phyloP scores from a whole-genome alignment of 2,113 vertebrate species.

The Lontra canadensis region DNA sequence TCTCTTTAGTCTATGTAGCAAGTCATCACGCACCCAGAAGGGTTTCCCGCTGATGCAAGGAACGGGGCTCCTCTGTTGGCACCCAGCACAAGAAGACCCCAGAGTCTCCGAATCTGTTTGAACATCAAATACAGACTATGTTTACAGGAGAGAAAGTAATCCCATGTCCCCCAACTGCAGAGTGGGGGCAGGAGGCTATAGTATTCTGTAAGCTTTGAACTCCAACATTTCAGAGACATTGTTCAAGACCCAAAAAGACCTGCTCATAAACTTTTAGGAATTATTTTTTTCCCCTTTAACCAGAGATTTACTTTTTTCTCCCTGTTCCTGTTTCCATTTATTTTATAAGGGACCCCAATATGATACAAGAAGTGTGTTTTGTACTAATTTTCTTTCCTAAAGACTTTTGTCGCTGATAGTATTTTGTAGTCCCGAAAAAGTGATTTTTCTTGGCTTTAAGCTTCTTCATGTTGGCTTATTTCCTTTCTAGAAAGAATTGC shows the following conservation, averaged over 20 bases:
- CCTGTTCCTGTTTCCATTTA: conserved; percentile 49
- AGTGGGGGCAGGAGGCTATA: not conserved
- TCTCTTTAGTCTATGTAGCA: not conserved
- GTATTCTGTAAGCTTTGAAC: not conserved
- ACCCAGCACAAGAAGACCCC: not conserved
- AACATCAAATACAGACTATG: not conserved
- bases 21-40: not conserved
- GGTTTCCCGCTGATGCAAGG: not conserved
- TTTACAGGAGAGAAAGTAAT: not conserved
- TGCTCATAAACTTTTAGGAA: not conserved
- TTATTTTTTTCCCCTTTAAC: not conserved
- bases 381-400: conserved; percentile 23
- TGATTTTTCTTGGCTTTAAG: not conserved
- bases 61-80: not conserved
- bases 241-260: not conserved
- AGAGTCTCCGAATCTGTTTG: not conserved
- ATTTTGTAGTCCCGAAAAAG: not conserved
- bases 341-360: not conserved
- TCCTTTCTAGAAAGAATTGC: not conserved
- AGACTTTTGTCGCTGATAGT: not conserved
- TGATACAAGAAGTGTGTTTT: not conserved
- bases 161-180: not conserved
- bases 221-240: not conserved
- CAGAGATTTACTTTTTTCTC: conserved; percentile 20
- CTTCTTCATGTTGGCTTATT: not conserved